Conservation (phyloP, 2,113 vertebrate genomes). For the Bufo gargarizans region DNA sequence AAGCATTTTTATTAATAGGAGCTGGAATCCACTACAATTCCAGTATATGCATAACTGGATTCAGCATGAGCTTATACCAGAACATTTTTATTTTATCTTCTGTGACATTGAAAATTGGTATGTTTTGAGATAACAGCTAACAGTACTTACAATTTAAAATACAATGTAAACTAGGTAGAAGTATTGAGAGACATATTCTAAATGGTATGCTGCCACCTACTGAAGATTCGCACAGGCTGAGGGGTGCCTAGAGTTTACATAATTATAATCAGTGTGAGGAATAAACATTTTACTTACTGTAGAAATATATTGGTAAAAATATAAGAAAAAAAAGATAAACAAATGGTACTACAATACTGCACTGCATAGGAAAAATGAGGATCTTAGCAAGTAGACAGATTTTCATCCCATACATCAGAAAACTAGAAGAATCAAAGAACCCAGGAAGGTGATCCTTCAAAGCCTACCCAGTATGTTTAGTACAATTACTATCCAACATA, state of each 20-base stretch:
- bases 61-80: too few relatives aligned
- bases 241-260: background rate
- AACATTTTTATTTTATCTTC: too few relatives aligned
- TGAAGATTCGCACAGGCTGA: background rate
- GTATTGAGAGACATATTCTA: background rate
- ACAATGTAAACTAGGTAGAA: background rate
- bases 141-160: background rate
- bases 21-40: too few relatives aligned
- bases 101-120: too few relatives aligned
- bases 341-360: background rate
- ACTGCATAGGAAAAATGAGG: background rate
- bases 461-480: background rate
- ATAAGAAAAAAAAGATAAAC: too few relatives aligned
- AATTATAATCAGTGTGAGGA: background rate
- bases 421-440: background rate
- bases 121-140: too few relatives aligned
- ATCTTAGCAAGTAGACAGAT: background rate
- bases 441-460: background rate
- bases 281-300: background rate
- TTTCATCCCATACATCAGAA: too few relatives aligned
- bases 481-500: too few relatives aligned
- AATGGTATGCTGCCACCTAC: conserved; percentile 7
- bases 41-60: too few relatives aligned
- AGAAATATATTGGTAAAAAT: background rate
- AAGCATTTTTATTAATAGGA: too few relatives aligned